These are phyloP conservation scores for Puntigrus tetrazona DNA, from an alignment of 2,113 vertebrate genomes.

Conservation along the genomic window DNA sequence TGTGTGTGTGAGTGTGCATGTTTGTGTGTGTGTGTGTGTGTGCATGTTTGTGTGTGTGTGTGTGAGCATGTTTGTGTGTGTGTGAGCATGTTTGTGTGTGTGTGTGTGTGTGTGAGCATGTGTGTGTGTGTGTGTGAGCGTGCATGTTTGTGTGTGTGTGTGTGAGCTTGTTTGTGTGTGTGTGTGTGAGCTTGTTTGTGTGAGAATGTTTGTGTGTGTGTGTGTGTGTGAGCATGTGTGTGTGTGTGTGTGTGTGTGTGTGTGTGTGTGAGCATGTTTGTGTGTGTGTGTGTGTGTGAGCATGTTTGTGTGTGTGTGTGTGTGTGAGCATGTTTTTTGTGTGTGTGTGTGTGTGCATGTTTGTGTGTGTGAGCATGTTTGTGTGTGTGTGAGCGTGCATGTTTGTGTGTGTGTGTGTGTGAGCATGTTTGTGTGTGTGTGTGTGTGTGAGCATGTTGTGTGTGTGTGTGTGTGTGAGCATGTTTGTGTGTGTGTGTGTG, in stretches of 20 bases:
- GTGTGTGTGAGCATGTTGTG: slow-evolving; percentile 56
- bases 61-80: slow-evolving; percentile 47
- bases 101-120: slow-evolving; percentile 61
- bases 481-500: slow-evolving; percentile 51
- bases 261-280: slow-evolving; percentile 58
- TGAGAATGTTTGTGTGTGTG: slow-evolving; percentile 51
- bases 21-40: slow-evolving; percentile 57
- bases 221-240: too few relatives aligned
- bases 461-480: slow-evolving; percentile 60
- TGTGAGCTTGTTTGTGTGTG: slow-evolving; percentile 51
- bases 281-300: slow-evolving; percentile 54
- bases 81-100: too few relatives aligned
- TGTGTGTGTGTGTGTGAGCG: slow-evolving; percentile 56
- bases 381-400: slow-evolving; percentile 51
- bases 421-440: slow-evolving; percentile 60
- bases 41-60: slow-evolving; percentile 60
- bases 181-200: too few relatives aligned
- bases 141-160: slow-evolving; percentile 60
- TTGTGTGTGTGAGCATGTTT: slow-evolving; percentile 64
- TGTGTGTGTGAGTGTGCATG: slow-evolving; percentile 57
- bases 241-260: slow-evolving; percentile 61
- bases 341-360: slow-evolving; percentile 49
- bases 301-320: slow-evolving; percentile 64
- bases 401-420: slow-evolving; percentile 59
- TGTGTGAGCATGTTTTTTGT: too few relatives aligned